Evolutionary conservation across 2,797 vertebrate species (phyloP).

Genomic region (Thunnus albacares): DNA sequence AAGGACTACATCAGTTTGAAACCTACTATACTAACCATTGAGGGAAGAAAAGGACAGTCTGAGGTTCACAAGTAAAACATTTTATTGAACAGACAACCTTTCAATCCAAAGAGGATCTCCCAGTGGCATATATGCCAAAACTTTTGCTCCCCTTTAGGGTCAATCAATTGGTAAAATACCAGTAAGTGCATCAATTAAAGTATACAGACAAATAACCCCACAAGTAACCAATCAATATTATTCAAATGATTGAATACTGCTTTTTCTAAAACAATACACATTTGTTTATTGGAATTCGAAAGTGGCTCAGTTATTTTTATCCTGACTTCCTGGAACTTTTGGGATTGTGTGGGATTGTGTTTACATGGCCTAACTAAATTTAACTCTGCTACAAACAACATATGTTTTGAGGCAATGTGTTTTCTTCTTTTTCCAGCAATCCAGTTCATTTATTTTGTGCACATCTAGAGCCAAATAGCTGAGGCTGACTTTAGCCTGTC

Average conservation of each 20-base stretch:
- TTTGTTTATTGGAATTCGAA: not conserved
- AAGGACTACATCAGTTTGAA: not conserved
- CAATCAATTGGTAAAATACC: not conserved
- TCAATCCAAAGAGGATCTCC: not conserved
- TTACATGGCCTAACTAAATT: not conserved
- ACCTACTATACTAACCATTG: not conserved
- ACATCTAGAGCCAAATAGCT: not conserved
- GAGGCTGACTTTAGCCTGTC: not conserved
- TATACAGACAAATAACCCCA: not conserved
- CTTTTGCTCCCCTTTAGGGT: not conserved
- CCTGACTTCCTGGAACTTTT: not conserved
- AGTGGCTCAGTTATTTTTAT: not conserved
- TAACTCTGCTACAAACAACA: not conserved
- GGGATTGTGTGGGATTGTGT: not conserved
- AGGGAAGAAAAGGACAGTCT: not conserved
- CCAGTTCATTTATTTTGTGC: not conserved
- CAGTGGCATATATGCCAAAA: too few relatives aligned
- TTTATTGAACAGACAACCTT: not conserved
- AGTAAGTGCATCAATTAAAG: not conserved
- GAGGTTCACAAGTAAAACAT: not conserved
- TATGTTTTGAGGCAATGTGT: not conserved
- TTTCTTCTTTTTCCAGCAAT: not conserved
- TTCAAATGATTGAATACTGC: not conserved
- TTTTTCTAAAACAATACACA: not conserved
- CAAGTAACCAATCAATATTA: not conserved